phyloP scores from a whole-genome alignment of 2,797 vertebrate genomes.

The Distichodus sexfasciatus region DNA sequence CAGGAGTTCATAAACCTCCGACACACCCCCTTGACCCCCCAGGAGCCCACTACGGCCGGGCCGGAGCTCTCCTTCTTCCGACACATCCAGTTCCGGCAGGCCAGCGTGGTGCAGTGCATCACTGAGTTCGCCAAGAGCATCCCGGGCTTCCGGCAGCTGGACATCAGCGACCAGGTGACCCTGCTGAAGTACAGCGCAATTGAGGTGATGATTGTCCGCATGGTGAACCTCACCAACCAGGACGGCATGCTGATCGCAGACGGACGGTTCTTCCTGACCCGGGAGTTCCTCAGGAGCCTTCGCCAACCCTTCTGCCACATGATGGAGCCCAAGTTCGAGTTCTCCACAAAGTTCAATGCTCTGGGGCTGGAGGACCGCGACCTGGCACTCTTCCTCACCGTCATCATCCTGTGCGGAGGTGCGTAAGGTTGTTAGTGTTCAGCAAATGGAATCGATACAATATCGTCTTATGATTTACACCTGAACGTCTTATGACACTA shows the following conservation, averaged over 20 bases:
- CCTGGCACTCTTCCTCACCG: constrained; percentile 83
- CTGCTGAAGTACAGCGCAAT: constrained; percentile 84
- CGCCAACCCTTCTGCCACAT: constrained; percentile 83
- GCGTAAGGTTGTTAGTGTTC: constrained; percentile 47
- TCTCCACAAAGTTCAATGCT: constrained; percentile 82
- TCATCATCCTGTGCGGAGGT: constrained; percentile 87
- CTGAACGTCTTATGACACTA: too few species aligned
- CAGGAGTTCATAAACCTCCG: constrained; percentile 80
- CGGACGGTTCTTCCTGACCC: constrained; percentile 82
- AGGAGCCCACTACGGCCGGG: constrained; percentile 70
- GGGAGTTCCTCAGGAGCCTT: constrained; percentile 84
- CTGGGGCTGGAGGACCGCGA: constrained; percentile 85
- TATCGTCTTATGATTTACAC: too few species aligned
- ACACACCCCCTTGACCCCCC: constrained; percentile 30
- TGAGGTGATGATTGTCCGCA: constrained; percentile 80
- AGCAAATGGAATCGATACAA: too few species aligned
- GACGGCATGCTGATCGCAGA: constrained; percentile 81
- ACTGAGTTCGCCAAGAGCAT: constrained; percentile 85
- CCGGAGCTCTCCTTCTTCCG: constrained; percentile 84
- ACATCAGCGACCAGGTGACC: constrained; percentile 82
- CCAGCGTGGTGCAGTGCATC: constrained; percentile 80
- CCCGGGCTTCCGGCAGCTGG: constrained; percentile 78
- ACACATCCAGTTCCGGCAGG: constrained; percentile 78
- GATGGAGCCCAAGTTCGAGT: constrained; percentile 87
- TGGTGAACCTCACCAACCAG: constrained; percentile 84